phyloP scores from a whole-genome alignment of 2,888 invertebrate species.

The Lycaena phlaeas region DNA sequence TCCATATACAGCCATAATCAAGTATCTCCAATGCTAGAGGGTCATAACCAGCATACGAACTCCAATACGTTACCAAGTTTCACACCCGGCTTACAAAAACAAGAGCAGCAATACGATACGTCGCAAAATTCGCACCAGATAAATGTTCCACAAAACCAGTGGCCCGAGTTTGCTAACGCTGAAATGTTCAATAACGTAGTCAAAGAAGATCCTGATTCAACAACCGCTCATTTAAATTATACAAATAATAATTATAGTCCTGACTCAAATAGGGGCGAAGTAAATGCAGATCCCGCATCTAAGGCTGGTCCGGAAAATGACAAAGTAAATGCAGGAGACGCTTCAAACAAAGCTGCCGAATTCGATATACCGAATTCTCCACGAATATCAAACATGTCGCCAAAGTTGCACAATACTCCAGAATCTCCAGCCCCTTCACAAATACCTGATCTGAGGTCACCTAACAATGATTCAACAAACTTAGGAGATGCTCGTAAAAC shows the following conservation, averaged over 20 bases:
- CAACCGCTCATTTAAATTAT: slow-evolving; percentile 73
- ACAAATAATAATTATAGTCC: slow-evolving; percentile 68
- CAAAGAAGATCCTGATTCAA: slow-evolving; percentile 84
- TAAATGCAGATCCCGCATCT: slow-evolving; percentile 46
- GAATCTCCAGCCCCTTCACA: slow-evolving; percentile 52
- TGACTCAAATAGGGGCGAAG: slow-evolving; percentile 66
- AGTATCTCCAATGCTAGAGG: slow-evolving; percentile 65
- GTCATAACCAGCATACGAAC: slow-evolving; percentile 50
- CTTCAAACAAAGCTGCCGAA: slow-evolving; percentile 49
- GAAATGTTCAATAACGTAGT: slow-evolving; percentile 68
- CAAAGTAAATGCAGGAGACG: slow-evolving; percentile 40
- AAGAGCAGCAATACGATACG: slow-evolving; percentile 39
- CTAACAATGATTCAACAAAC: slow-evolving; percentile 39
- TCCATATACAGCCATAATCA: slow-evolving; percentile 72
- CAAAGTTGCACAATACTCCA: slow-evolving; percentile 54
- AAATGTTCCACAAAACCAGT: slow-evolving; percentile 42
- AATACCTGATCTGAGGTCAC: slow-evolving; percentile 53
- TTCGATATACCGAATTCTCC: slow-evolving; percentile 64
- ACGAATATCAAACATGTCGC: slow-evolving; percentile 55
- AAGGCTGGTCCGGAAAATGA: slow-evolving; percentile 40
- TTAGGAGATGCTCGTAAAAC: slow-evolving; percentile 45
- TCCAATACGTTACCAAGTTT: slow-evolving; percentile 61
- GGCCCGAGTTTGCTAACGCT: slow-evolving; percentile 57
- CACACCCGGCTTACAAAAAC: slow-evolving; percentile 51
- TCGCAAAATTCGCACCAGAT: slow-evolving; percentile 31